These are phyloP conservation scores for Halichoerus grypus DNA, from an alignment of 2,113 vertebrate genomes.

Conservation along the genomic window DNA sequence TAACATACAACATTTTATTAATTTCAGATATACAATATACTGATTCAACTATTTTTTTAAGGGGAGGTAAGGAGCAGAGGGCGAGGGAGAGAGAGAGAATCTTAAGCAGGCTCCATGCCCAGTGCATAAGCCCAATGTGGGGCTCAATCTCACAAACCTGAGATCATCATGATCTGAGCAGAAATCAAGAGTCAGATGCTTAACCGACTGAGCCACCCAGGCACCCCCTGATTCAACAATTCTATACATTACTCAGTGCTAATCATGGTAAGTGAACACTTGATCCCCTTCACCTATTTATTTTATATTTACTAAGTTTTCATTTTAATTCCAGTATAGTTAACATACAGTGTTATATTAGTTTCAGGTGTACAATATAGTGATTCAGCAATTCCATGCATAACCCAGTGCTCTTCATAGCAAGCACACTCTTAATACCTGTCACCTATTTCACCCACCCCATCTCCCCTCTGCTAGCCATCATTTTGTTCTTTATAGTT, in stretches of 20 bases:
- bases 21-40: background rate
- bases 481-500: background rate
- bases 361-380: background rate
- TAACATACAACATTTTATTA: background rate
- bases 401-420: background rate
- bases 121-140: too few species aligned
- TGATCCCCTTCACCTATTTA: background rate
- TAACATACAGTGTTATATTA: background rate
- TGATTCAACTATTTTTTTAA: background rate
- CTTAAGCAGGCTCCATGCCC: too few species aligned
- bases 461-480: background rate
- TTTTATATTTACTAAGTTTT: background rate
- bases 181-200: too few species aligned
- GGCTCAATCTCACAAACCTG: too few species aligned
- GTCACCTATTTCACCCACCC: background rate
- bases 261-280: background rate
- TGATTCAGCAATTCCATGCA: background rate
- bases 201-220: too few species aligned
- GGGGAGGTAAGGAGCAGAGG: too few species aligned
- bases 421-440: background rate
- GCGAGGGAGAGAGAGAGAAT: too few species aligned
- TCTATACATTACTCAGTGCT: background rate
- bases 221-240: too few species aligned
- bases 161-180: too few species aligned
- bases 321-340: background rate